phyloP scores from a whole-genome alignment of 2,113 vertebrate genomes.

The Burhinus bistriatus region DNA sequence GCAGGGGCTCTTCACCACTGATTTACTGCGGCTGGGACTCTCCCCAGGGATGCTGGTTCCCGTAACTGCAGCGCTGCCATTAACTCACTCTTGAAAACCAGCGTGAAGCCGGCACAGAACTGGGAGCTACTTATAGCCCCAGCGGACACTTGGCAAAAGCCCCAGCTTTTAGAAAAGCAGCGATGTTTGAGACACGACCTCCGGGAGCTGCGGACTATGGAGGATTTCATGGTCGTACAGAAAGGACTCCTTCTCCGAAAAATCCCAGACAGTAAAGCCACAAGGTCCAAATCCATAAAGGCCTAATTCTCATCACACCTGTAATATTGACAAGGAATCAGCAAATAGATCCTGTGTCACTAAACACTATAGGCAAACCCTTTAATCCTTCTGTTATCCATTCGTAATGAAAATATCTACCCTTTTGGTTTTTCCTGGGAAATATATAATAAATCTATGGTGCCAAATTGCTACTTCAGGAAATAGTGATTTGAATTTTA shows the following conservation, averaged over 20 bases:
- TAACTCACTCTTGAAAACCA: not conserved
- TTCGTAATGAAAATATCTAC: not conserved
- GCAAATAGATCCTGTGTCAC: not conserved
- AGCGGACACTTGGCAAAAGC: not conserved
- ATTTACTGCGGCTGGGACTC: not conserved
- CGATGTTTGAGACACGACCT: fast-evolving
- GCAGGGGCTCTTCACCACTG: not conserved
- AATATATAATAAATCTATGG: not conserved
- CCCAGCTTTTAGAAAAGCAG: not conserved
- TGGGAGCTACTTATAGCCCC: not conserved
- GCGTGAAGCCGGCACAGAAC: fast-evolving
- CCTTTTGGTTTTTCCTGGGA: not conserved
- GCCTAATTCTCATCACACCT: not conserved
- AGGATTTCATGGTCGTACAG: fast-evolving
- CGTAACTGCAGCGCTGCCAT: fast-evolving
- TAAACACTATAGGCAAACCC: not conserved
- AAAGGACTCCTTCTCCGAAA: not conserved
- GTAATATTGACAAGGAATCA: not conserved
- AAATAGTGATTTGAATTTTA: constrained; percentile 60
- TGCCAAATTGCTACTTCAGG: not conserved
- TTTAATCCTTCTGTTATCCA: not conserved
- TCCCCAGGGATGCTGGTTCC: not conserved
- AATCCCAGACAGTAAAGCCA: not conserved
- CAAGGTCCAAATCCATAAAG: not conserved
- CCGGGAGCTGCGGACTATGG: not conserved